Base-by-base conservation (phyloP, 1,140 invertebrate genomes). In the Drosophila navojoa region DNA sequence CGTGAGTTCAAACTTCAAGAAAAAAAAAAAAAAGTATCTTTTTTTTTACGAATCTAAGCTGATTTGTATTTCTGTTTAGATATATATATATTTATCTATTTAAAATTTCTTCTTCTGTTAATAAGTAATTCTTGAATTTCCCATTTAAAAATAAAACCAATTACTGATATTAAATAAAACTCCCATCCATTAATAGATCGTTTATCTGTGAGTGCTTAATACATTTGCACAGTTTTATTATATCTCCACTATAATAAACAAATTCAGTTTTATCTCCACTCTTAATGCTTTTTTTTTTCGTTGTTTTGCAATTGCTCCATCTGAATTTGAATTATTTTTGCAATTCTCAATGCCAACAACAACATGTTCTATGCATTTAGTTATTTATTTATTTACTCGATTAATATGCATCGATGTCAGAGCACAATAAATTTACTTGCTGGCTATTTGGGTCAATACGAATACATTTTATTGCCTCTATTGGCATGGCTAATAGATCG, bases 401-500 rank as follows among this genome's bases (percentile, higher is more conserved):
- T 67, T 67, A 61, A 62, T 60, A 72, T 72, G 63, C 63, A 59
- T 67, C 66, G 50, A 45, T 66, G 49, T 9, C 47, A 6, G 40
- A 59, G 15, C 55, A 40, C 55, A 67, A 45, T 59, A 40, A 67
- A 64, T 78, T 50, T 45, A 66, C 78, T 73, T 81, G 57, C 81
- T 52, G 45, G 27, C 27, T 59, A 82, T 81, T 79, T 81, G 15
- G 79, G 79, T 81, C 79, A 81, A 66, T 50, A 75, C 25, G 52
- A 42, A 38, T 22, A 44, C 50, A 60, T 60, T 73, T 60, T 55
- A 72, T 63, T 42, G 62, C 69, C 59, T 22, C 42, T 3, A 45
- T 15, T 45, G 38, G 49, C 50, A 44, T 63, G 11, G 38, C 11
- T 4, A 42, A 22, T 42, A 5, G 13, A 27, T 32, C 11, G 22